Percentiles rank a stretch among this genome's conserved stretches.
Evolutionary conservation across 1,140 invertebrate genomes (phyloP).

Genomic region (Argopecten irradians): DNA sequence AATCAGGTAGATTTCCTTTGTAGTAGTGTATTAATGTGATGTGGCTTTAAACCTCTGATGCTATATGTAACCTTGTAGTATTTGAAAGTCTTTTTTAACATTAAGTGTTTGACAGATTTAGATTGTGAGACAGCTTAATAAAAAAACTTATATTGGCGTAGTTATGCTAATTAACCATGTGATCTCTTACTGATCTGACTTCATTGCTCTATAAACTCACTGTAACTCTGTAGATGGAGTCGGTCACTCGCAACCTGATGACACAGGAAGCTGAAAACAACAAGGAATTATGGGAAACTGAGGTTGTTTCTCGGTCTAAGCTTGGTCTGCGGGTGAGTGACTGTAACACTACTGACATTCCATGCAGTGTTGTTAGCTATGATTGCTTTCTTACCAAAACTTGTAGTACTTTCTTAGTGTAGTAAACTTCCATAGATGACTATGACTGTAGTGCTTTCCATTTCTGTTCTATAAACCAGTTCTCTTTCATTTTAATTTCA

Average conservation of each 20-base stretch:
- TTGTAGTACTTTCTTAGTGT: background rate
- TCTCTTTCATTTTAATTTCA: background rate
- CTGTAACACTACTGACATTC: background rate
- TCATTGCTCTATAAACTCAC: background rate
- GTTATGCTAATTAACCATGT: background rate
- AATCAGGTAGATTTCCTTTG: too few relatives aligned
- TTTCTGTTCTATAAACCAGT: too few relatives aligned
- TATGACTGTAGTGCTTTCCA: background rate
- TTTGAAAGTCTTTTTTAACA: too few relatives aligned
- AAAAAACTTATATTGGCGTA: background rate
- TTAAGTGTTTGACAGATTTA: too few relatives aligned
- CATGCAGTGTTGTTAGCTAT: background rate
- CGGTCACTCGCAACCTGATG: constrained; percentile 59
- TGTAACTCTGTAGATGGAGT: constrained; percentile 65
- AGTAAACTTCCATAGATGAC: background rate
- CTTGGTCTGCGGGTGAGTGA: constrained; percentile 73
- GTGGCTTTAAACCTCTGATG: too few relatives aligned
- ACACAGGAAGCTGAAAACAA: constrained; percentile 70
- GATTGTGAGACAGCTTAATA: background rate
- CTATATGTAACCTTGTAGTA: too few relatives aligned
- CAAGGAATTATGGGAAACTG: constrained; percentile 71
- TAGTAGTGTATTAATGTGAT: too few relatives aligned
- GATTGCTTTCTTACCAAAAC: background rate
- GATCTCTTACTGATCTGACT: background rate
- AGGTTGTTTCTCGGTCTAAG: constrained; percentile 72